Base-by-base conservation (phyloP, 2,797 vertebrate genomes). In the Dipus sagitta region DNA sequence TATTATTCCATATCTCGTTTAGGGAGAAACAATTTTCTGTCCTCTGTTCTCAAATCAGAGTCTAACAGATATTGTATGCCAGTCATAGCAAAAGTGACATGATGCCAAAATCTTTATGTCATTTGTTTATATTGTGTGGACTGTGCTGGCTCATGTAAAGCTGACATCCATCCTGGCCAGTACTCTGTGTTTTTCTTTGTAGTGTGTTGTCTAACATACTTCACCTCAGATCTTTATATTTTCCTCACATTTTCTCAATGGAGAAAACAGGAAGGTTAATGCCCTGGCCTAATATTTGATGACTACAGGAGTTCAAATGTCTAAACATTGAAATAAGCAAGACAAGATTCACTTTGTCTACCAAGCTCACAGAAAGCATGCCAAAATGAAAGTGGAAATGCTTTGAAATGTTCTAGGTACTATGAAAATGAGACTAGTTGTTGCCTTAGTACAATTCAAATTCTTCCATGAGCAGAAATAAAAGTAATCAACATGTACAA, bases 391-490 rank as follows among this genome's bases (percentile, higher is more conserved):
- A 82, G 20, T 58, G 24, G 71, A 91, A 74, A 88, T 32, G 12
- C 10, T 81, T 60, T 81, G 32, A 92, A 91, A 92, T 95, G 71
- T 92, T 32, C 34, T 30, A 88, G 82, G 42, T 86, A 62, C 71
- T 71, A n/a, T 79, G 67, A 75, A 94, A 91, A 90, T 23, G 88
- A 67, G 14, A n/a, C 14, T 84, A 67, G 14, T 86, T 88, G n/a
- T 38, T 38, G 24, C 38, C 14, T 38, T 17, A 7, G 1, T 82
- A 14, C 71, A 83, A 92, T 38, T 47, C 11, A 89, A 70, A 75
- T 32, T 34, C 87, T 60, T 70, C 26, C 47, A 54, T 34, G 13
- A 81, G 75, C 42, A 88, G 28, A 92, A 87, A 87, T 88, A 86
- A 80, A 34, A 28, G 18, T 62, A 47, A 64, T 87, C 67, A 80